These are phyloP conservation scores for Pachyrhynchus sulphureomaculatus DNA, from an alignment of 1,140 invertebrate species.

Conservation along the genomic window DNA sequence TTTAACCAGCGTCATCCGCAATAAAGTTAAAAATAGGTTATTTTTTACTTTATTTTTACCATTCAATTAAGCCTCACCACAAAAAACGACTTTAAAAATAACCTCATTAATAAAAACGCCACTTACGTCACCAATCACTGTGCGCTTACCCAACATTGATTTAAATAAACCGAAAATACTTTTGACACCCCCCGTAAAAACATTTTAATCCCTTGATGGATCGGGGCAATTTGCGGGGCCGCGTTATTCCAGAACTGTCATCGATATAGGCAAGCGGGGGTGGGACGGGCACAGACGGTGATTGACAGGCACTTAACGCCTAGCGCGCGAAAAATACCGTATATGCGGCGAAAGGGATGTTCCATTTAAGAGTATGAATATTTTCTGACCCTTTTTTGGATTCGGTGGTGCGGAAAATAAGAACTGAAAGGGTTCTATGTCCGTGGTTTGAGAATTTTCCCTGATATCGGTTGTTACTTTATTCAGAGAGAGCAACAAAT, in stretches of 20 bases:
- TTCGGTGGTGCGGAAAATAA: not conserved
- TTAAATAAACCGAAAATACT: slow-evolving; percentile 1
- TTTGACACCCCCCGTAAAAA: not conserved
- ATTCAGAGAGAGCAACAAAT: too few relatives aligned
- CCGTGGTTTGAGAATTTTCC: too few relatives aligned
- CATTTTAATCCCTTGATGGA: slow-evolving; percentile 26
- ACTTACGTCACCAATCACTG: not conserved
- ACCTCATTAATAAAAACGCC: not conserved
- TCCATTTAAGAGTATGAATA: slow-evolving; percentile 10
- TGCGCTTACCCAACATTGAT: not conserved
- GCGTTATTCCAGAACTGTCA: slow-evolving; percentile 13
- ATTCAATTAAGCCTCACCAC: too few relatives aligned
- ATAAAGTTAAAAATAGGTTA: too few relatives aligned
- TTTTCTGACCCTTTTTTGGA: slow-evolving; percentile 7
- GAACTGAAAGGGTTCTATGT: not conserved
- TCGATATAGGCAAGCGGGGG: slow-evolving; percentile 12
- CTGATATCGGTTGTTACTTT: too few relatives aligned
- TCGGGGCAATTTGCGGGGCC: slow-evolving; percentile 16
- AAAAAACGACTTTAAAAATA: too few relatives aligned
- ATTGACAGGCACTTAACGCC: slow-evolving; percentile 21
- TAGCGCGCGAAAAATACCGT: slow-evolving; percentile 12
- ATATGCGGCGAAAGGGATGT: slow-evolving; percentile 2
- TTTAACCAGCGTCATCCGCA: too few relatives aligned
- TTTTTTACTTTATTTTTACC: too few relatives aligned
- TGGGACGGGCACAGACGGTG: not conserved